These are phyloP conservation scores for Karalla daura DNA, from an alignment of 2,797 vertebrate species.

Conservation along the genomic window DNA sequence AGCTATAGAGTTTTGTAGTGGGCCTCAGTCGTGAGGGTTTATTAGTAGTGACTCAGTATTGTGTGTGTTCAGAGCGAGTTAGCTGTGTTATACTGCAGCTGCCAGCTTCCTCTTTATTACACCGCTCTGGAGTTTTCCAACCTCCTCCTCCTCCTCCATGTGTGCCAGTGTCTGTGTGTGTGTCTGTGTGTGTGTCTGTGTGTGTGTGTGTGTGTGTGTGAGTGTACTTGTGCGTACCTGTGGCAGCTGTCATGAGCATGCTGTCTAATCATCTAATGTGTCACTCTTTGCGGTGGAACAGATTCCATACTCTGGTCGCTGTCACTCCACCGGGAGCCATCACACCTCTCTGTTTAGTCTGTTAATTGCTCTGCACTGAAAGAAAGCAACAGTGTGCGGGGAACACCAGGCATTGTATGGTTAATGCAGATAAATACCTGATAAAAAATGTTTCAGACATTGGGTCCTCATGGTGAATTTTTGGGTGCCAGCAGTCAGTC, in stretches of 20 bases:
- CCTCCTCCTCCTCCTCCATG: background rate
- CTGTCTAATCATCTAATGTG: conserved; percentile 72
- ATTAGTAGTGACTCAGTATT: conserved; percentile 59
- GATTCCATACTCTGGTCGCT: conserved; percentile 43
- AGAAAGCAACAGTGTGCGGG: too few relatives aligned
- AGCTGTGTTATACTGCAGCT: conserved; percentile 47
- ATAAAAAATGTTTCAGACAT: too few relatives aligned
- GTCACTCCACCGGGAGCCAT: conserved; percentile 47
- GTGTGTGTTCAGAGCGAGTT: conserved; percentile 44
- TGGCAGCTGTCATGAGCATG: conserved; percentile 66
- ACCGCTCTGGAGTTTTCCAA: too few relatives aligned
- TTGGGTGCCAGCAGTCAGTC: background rate
- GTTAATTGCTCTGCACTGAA: conserved; percentile 40
- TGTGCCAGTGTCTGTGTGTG: background rate
- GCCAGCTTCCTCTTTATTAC: conserved; percentile 54
- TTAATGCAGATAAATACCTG: too few relatives aligned
- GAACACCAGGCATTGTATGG: too few relatives aligned
- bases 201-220: conserved; percentile 14
- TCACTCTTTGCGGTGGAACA: conserved; percentile 64
- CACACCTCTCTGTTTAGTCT: conserved; percentile 29
- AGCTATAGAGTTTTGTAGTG: conserved; percentile 32
- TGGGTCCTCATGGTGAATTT: background rate
- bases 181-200: conserved; percentile 2
- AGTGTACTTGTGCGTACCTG: conserved; percentile 45
- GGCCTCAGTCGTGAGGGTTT: conserved; percentile 51